phyloP scores from a whole-genome alignment of 2,888 invertebrate species.

The Dermolepida albohirtum region DNA sequence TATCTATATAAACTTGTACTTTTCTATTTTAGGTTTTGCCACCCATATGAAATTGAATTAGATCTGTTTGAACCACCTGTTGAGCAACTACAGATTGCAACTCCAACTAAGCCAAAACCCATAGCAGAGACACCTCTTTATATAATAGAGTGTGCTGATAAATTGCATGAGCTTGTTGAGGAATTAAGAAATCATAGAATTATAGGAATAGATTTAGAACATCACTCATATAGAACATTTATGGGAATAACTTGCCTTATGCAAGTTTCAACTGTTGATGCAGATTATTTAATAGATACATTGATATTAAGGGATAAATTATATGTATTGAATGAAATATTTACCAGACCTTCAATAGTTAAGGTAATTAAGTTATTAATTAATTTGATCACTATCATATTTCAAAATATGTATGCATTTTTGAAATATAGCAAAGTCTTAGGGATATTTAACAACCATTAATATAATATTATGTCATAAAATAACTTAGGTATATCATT shows the following conservation, averaged over 20 bases:
- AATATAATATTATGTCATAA: too few relatives aligned
- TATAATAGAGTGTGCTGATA: constrained; percentile 74
- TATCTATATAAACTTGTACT: background rate
- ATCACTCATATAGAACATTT: constrained; percentile 92
- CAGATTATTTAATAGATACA: constrained; percentile 92
- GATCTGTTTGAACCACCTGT: constrained; percentile 75
- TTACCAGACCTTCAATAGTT: constrained; percentile 88
- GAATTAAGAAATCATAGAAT: constrained; percentile 77
- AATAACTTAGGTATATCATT: background rate
- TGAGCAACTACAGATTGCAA: constrained; percentile 60
- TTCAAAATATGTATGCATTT: too few relatives aligned
- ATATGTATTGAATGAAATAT: constrained; percentile 85
- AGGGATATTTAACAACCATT: too few relatives aligned
- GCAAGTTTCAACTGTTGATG: constrained; percentile 87
- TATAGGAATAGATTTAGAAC: constrained; percentile 92
- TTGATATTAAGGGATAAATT: constrained; percentile 85
- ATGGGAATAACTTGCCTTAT: constrained; percentile 96
- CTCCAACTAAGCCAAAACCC: constrained; percentile 63
- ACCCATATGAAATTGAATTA: constrained; percentile 91
- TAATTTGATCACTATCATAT: background rate
- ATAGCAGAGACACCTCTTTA: constrained; percentile 76
- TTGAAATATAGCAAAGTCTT: too few relatives aligned
- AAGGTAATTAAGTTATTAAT: constrained; percentile 73
- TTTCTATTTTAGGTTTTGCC: constrained; percentile 73
- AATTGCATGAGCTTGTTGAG: constrained; percentile 74